phyloP scores from a whole-genome alignment of 2,888 invertebrate genomes.

The Chymomyza fuscimana region DNA sequence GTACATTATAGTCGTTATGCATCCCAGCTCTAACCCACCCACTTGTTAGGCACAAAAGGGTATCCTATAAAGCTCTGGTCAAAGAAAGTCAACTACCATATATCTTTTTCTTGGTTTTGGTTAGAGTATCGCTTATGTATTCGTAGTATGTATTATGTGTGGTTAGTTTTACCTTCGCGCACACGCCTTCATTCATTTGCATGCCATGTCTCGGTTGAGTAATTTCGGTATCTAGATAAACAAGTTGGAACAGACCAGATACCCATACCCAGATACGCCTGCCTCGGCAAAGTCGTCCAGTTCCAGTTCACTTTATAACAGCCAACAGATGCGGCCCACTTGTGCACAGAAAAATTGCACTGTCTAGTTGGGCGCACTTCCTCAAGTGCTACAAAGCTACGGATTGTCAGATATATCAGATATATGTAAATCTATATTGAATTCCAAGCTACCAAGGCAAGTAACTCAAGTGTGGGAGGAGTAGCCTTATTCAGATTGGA shows the following conservation, averaged over 20 bases:
- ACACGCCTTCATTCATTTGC: slow-evolving; percentile 60
- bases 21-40: too few species aligned
- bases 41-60: too few species aligned
- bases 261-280: not conserved
- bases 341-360: not conserved
- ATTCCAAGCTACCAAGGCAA: not conserved
- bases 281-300: not conserved
- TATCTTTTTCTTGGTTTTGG: not conserved
- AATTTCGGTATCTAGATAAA: slow-evolving; percentile 56
- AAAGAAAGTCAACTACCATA: slow-evolving; percentile 20
- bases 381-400: not conserved
- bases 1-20: too few species aligned
- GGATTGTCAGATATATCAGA: not conserved
- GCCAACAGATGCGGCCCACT: slow-evolving; percentile 5
- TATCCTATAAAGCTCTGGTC: not conserved
- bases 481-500: not conserved
- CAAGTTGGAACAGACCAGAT: not conserved
- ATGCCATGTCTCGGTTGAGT: slow-evolving; percentile 59
- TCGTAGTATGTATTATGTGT: not conserved
- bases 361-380: slow-evolving; percentile 5
- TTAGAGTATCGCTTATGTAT: slow-evolving; percentile 3
- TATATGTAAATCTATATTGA: not conserved
- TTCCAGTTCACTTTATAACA: not conserved
- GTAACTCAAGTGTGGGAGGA: slow-evolving; percentile 40
- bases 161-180: slow-evolving; percentile 32